Percentiles rank a stretch among this genome's conserved stretches.
Conservation (phyloP, 1,140 invertebrate genomes). For the Bombus polaris region DNA sequence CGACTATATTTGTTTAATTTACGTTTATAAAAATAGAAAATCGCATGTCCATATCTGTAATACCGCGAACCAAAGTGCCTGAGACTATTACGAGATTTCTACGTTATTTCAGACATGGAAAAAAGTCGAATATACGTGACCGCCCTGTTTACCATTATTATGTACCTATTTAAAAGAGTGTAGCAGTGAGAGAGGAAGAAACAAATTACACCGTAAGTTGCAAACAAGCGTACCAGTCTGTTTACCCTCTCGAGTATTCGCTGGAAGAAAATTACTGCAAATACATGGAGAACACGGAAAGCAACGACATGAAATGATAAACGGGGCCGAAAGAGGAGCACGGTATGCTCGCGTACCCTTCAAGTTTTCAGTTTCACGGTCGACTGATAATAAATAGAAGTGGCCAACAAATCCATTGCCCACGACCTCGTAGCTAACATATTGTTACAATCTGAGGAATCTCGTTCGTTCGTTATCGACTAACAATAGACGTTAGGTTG, state of each 20-base stretch:
- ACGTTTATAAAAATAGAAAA: too few species aligned
- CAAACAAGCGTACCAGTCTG: constrained; percentile 7
- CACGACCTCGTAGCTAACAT: constrained; percentile 33
- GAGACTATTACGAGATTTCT: neutral
- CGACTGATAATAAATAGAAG: constrained; percentile 45
- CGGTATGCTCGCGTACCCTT: neutral
- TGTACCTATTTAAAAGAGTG: neutral
- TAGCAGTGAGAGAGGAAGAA: neutral
- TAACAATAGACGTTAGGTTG: constrained; percentile 36
- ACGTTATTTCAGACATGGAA: neutral
- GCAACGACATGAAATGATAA: constrained; percentile 22
- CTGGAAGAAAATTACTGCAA: constrained; percentile 30
- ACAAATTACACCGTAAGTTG: constrained; percentile 20
- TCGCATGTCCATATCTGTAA: neutral
- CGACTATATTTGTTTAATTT: too few species aligned
- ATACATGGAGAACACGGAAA: constrained; percentile 24
- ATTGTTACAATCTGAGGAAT: constrained; percentile 37
- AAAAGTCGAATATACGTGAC: neutral
- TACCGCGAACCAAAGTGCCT: neutral
- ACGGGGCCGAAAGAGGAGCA: constrained; percentile 23
- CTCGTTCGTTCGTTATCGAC: constrained; percentile 30
- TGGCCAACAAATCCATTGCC: constrained; percentile 28
- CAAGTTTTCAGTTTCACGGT: constrained; percentile 49
- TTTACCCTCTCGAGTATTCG: constrained; percentile 24
- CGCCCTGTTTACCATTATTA: too few species aligned